Conservation (phyloP, 37 sponge, comb jelly and placozoan genomes). For the Aplysina aerophoba region DNA sequence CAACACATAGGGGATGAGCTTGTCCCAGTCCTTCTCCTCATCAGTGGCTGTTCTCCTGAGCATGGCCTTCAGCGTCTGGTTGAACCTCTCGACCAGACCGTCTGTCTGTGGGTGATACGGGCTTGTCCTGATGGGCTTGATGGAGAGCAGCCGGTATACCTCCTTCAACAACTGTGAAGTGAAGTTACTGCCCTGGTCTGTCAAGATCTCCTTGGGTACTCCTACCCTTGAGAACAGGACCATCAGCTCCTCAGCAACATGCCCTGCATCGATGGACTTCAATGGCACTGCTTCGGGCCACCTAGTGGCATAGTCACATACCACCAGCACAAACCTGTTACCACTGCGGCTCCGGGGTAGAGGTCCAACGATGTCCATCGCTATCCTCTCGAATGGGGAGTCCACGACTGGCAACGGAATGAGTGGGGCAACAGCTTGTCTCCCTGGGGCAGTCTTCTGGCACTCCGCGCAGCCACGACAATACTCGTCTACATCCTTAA, state of each 20-base stretch:
- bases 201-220: constrained; percentile 56
- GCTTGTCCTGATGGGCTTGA: constrained; percentile 50
- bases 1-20: constrained; percentile 39
- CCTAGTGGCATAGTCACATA: constrained; percentile 69
- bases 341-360: constrained; percentile 45
- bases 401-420: constrained; percentile 55
- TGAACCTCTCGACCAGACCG: constrained; percentile 59
- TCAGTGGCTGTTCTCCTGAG: neutral
- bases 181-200: constrained; percentile 47
- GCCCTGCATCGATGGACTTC: constrained; percentile 40
- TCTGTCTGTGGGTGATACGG: constrained; percentile 70
- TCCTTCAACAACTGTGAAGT: constrained; percentile 38
- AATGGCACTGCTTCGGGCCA: constrained; percentile 67
- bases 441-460: constrained; percentile 14
- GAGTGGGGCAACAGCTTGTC: constrained; percentile 46
- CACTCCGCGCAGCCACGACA: constrained; percentile 2
- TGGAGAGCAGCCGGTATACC: constrained; percentile 33
- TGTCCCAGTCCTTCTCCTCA: constrained; percentile 48
- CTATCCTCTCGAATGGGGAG: constrained; percentile 61
- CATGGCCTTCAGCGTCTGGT: constrained; percentile 55
- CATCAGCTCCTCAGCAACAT: constrained; percentile 57
- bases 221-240: constrained; percentile 53
- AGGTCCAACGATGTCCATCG: constrained; percentile 74
- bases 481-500: neutral
- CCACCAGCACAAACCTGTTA: constrained; percentile 47